Evolutionary conservation across 2,797 vertebrate species (phyloP), one percentile per base, ranked within the genome.

Genomic region (Microcaecilia unicolor): DNA sequence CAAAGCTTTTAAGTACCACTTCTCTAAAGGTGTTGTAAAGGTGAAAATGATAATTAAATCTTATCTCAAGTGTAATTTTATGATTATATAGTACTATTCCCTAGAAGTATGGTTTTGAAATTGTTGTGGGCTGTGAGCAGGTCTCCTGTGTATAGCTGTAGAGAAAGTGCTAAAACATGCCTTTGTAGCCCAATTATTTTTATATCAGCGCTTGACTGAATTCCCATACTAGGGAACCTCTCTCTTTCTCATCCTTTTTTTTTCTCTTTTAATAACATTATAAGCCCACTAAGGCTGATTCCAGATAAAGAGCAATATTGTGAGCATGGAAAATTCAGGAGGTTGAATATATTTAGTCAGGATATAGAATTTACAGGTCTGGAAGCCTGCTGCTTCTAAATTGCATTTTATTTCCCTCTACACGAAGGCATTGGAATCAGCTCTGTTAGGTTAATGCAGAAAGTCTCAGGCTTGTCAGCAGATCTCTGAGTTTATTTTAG

Each of bases 21-120:
- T 78, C 74, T 78, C 79, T 62, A 61, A 84, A 90, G 82, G 77
- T 82, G 78, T 77, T 71, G 66, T 69, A 83, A 74, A 87, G 70
- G 81, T 82, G 64, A 86, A 78, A 81, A 76, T 49, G 62, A 79
- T 91, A 93, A 94, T 92, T 90, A 87, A 86, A 84, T 85, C 79
- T 84, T 83, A 70, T 66, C 76, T 79, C 64, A 61, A 63, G 57
- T 77, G 76, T 82, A 74, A 82, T 84, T 87, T 84, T 85, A 78
- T 86, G 83, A 82, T 87, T 85, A 65, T 62, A 79, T 66, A 55
- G 39, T 76, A 34, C 52, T 70, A 67, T 85, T 87, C 85, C 80
- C 72, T 57, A 61, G 67, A 75, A 81, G 57, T 55, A 28, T 41
- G 66, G 60, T 72, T 85, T 76, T 71, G 62, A 75, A 78, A 84